Conservation (phyloP, 2,113 vertebrate genomes). For the Cairina moschata region DNA sequence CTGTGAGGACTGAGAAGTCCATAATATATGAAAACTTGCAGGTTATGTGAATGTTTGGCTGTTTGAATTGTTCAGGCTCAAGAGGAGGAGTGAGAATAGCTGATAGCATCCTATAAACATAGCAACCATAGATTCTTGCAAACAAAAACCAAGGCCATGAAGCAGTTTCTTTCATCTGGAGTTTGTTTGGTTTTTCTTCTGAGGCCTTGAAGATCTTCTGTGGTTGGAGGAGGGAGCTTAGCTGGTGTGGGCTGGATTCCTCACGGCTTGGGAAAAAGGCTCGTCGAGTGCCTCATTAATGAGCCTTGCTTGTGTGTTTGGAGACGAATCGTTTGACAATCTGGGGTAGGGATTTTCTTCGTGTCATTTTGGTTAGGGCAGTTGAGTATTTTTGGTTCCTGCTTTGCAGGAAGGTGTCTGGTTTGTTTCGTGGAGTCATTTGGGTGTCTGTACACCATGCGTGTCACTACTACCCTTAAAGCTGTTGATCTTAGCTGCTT, state of each 20-base stretch:
- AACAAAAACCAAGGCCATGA: fast-evolving
- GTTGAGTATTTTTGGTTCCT: background rate
- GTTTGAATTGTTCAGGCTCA: background rate
- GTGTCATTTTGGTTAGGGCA: background rate
- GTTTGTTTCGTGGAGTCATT: background rate
- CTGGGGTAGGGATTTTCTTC: background rate
- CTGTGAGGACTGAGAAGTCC: background rate
- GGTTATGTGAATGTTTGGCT: background rate
- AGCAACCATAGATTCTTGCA: background rate
- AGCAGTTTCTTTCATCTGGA: background rate
- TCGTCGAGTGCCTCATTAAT: background rate
- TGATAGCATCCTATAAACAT: background rate
- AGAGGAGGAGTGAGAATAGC: background rate
- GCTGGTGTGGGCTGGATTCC: background rate
- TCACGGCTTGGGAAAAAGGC: background rate
- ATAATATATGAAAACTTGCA: background rate
- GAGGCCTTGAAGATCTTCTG: background rate
- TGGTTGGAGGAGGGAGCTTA: background rate
- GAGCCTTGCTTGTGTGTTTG: background rate
- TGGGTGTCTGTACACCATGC: background rate
- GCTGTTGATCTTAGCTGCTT: fast-evolving
- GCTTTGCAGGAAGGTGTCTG: background rate
- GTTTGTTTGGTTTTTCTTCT: background rate
- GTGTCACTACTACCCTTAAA: background rate
- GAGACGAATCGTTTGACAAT: background rate